Evolutionary conservation across 2,113 vertebrate species (phyloP).

Genomic region (Dasyprocta punctata): DNA sequence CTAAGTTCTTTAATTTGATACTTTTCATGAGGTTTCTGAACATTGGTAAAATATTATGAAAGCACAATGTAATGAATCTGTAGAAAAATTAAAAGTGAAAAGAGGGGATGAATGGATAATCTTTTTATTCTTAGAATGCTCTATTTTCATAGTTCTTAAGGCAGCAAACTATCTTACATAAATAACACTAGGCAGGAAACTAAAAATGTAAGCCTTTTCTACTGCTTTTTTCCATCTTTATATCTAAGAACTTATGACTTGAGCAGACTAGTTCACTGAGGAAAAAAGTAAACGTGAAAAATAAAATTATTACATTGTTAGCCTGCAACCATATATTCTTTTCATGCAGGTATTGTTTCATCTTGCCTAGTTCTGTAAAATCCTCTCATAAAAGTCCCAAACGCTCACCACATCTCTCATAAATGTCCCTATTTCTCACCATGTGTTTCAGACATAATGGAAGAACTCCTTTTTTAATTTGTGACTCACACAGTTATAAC

Average conservation of each 20-base stretch:
- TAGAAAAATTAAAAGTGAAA: neutral
- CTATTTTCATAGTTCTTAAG: slow-evolving; percentile 53
- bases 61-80: neutral
- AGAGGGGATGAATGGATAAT: neutral
- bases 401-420: slow-evolving; percentile 4
- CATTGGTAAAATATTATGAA: neutral
- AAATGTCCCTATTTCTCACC: slow-evolving; percentile 27
- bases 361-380: slow-evolving; percentile 63
- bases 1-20: slow-evolving; percentile 56
- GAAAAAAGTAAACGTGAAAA: slow-evolving; percentile 29
- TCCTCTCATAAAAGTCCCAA: slow-evolving; percentile 67
- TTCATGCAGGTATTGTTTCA: slow-evolving; percentile 30
- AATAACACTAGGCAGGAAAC: neutral
- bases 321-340: neutral
- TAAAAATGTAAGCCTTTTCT: neutral
- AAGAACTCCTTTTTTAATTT: slow-evolving; percentile 37
- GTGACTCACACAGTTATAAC: slow-evolving; percentile 62
- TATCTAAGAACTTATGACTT: neutral
- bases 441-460: slow-evolving; percentile 1
- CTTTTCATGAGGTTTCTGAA: slow-evolving; percentile 54
- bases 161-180: slow-evolving; percentile 13
- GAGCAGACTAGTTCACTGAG: neutral
- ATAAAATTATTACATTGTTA: slow-evolving; percentile 8
- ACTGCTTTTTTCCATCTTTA: neutral
- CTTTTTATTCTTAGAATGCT: neutral